phyloP scores from a whole-genome alignment of 2,113 vertebrate species.

The Bubalus kerabau region DNA sequence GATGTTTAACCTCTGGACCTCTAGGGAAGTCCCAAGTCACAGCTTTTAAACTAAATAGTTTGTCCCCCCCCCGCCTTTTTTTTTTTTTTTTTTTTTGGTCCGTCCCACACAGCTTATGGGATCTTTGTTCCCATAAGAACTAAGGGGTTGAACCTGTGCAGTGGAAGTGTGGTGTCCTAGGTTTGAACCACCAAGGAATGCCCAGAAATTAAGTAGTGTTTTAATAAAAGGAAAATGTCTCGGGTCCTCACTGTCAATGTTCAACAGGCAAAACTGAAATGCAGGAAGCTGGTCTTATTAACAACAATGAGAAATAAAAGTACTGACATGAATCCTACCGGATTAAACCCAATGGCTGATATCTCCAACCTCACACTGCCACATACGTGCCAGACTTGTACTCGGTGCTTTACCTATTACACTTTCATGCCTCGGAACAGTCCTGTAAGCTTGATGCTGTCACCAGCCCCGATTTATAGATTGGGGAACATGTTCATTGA shows the following conservation, averaged over 20 bases:
- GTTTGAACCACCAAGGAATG: neutral
- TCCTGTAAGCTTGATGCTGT: neutral
- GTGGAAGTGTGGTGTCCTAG: neutral
- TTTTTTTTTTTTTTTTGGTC: neutral
- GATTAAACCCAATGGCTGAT: neutral
- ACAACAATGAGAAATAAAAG: neutral
- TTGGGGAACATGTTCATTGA: neutral
- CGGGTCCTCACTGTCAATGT: neutral
- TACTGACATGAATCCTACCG: neutral
- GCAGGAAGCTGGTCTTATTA: neutral
- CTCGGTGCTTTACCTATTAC: neutral
- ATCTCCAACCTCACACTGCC: neutral
- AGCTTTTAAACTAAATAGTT: neutral
- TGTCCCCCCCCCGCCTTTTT: neutral
- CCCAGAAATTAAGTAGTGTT: neutral
- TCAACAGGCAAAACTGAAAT: neutral
- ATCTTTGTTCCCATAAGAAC: neutral
- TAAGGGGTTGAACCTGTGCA: neutral
- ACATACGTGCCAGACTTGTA: neutral
- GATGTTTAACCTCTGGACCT: neutral
- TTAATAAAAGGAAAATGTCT: neutral
- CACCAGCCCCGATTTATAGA: neutral
- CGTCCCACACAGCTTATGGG: neutral
- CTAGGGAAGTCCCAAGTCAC: neutral
- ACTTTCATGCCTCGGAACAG: neutral